Evolutionary conservation across 2,797 vertebrate species (phyloP).

Genomic region (Helicolenus hilgendorfi): DNA sequence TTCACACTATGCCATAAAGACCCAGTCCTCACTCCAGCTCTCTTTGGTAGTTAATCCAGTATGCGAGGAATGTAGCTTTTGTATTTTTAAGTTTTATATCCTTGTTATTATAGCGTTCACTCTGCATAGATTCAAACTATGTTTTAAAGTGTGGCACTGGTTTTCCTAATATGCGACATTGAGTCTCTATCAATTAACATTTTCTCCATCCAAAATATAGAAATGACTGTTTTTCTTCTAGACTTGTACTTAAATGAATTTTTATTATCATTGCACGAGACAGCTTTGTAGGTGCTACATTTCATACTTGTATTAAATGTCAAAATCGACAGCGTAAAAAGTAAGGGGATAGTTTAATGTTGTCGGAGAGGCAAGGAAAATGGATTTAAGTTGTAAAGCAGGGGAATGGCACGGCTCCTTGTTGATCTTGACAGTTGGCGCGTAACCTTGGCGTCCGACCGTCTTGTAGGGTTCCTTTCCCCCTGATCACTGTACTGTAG

Average conservation of each 20-base stretch:
- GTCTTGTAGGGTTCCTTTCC: slow-evolving; percentile 69
- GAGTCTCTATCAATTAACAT: neutral
- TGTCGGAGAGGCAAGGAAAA: slow-evolving; percentile 48
- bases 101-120: slow-evolving; percentile 14
- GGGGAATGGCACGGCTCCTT: slow-evolving; percentile 33
- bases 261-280: slow-evolving; percentile 34
- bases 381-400: slow-evolving; percentile 59
- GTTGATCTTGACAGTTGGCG: slow-evolving; percentile 70
- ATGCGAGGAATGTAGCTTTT: neutral
- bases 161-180: slow-evolving; percentile 14
- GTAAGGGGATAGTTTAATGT: slow-evolving; percentile 67
- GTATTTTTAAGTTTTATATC: slow-evolving; percentile 17
- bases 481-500: slow-evolving; percentile 81
- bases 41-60: slow-evolving; percentile 5
- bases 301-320: slow-evolving; percentile 64
- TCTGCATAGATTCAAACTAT: slow-evolving; percentile 1
- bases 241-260: slow-evolving; percentile 17
- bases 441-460: slow-evolving; percentile 69
- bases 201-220: neutral
- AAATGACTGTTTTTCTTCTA: slow-evolving; percentile 15
- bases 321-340: slow-evolving; percentile 61
- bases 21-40: neutral
- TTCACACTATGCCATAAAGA: neutral
- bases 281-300: slow-evolving; percentile 54
- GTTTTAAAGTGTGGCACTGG: neutral